Percentiles rank a stretch among this genome's conserved stretches.
phyloP scores from a whole-genome alignment of 1,140 invertebrate genomes.

The Charaxes varanes region DNA sequence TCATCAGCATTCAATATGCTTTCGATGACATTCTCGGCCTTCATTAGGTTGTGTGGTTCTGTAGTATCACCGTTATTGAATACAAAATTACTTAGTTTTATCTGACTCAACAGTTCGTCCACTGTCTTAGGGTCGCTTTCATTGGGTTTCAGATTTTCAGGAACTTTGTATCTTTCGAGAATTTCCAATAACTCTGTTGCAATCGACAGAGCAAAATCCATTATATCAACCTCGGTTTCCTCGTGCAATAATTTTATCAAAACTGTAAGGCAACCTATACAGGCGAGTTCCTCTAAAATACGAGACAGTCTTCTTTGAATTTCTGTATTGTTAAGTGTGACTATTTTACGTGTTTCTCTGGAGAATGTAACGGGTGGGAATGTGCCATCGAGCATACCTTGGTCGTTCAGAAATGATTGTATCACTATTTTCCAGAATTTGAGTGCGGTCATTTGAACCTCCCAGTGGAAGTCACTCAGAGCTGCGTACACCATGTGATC shows the following conservation, averaged over 20 bases:
- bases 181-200: slow-evolving; percentile 75
- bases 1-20: slow-evolving; percentile 55
- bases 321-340: slow-evolving; percentile 80
- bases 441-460: slow-evolving; percentile 82
- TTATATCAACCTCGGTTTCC: slow-evolving; percentile 82
- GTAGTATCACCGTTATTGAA: slow-evolving; percentile 15
- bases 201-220: slow-evolving; percentile 75
- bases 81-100: slow-evolving; percentile 22
- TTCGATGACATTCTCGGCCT: slow-evolving; percentile 54
- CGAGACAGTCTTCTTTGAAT: slow-evolving; percentile 79
- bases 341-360: slow-evolving; percentile 84
- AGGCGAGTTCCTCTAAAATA: slow-evolving; percentile 78
- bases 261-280: slow-evolving; percentile 80
- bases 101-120: slow-evolving; percentile 36
- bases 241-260: slow-evolving; percentile 79
- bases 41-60: slow-evolving; percentile 12
- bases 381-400: slow-evolving; percentile 85
- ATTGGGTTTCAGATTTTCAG: slow-evolving; percentile 37
- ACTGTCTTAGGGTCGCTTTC: slow-evolving; percentile 36
- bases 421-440: slow-evolving; percentile 83
- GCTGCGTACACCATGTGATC: slow-evolving; percentile 78
- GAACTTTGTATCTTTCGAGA: slow-evolving; percentile 75
- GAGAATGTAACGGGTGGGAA: slow-evolving; percentile 87
- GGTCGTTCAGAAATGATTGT: slow-evolving; percentile 77
- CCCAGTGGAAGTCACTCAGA: slow-evolving; percentile 84